Percentiles rank a stretch among this genome's conserved stretches.
Evolutionary conservation across 2,888 invertebrate genomes (phyloP).

Genomic region (Blastobasis adustella): DNA sequence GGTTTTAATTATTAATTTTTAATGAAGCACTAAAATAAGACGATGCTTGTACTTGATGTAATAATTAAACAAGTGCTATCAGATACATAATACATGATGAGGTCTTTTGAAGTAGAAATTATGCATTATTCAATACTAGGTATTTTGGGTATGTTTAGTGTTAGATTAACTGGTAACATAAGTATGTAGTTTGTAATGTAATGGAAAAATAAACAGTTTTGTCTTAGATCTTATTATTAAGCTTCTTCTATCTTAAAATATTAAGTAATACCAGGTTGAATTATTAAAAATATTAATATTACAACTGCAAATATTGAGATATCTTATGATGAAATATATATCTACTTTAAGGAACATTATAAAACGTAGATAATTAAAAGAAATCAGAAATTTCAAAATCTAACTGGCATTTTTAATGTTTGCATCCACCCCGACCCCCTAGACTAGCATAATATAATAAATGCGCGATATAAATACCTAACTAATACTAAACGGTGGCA

Average conservation of each 20-base stretch:
- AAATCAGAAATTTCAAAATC: conserved; percentile 75
- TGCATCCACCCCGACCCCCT: conserved; percentile 35
- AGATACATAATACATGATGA: conserved; percentile 51
- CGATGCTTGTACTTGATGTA: conserved; percentile 70
- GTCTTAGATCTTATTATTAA: conserved; percentile 75
- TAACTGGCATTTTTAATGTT: conserved; percentile 70
- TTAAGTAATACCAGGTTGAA: conserved; percentile 74
- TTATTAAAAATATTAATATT: conserved; percentile 74
- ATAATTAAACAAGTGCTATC: conserved; percentile 61
- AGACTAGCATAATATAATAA: conserved; percentile 21
- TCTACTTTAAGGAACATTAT: conserved; percentile 76
- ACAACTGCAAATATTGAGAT: conserved; percentile 76
- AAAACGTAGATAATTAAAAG: conserved; percentile 77
- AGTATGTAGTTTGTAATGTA: conserved; percentile 74
- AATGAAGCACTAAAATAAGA: conserved; percentile 68
- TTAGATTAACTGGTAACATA: conserved; percentile 74
- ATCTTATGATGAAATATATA: conserved; percentile 76
- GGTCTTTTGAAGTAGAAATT: conserved; percentile 70
- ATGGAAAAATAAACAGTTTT: conserved; percentile 68
- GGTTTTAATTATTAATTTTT: conserved; percentile 74
- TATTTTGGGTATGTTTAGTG: conserved; percentile 75
- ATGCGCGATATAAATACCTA: too few relatives aligned
- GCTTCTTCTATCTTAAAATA: conserved; percentile 75
- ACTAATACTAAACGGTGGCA: conserved; percentile 45
- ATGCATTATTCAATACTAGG: conserved; percentile 74